Conservation (phyloP, 2,113 vertebrate species). For the Saccopteryx leptura region DNA sequence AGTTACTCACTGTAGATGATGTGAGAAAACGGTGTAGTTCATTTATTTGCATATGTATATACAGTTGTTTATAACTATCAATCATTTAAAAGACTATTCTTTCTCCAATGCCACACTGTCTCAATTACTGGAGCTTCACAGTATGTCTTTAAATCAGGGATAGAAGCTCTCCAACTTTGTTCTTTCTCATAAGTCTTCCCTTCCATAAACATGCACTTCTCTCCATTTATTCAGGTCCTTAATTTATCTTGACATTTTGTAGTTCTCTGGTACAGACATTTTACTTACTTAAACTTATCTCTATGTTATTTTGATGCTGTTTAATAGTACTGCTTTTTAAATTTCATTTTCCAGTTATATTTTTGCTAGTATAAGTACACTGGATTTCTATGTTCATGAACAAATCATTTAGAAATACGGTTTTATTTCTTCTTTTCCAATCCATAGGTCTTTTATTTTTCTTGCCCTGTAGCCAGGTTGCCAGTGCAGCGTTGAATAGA, state of each 20-base stretch:
- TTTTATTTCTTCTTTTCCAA: background rate
- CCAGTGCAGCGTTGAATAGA: background rate
- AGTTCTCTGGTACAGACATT: background rate
- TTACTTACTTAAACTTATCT: background rate
- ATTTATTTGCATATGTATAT: background rate
- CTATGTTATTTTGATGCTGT: background rate
- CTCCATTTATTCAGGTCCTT: background rate
- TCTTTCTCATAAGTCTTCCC: background rate
- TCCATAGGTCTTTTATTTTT: background rate
- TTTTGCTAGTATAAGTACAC: background rate
- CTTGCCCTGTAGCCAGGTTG: background rate
- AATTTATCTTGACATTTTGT: background rate
- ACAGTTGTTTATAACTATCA: background rate
- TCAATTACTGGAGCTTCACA: background rate
- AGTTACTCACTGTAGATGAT: background rate
- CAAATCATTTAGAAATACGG: background rate
- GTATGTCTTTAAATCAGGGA: conserved; percentile 4
- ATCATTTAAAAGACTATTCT: background rate
- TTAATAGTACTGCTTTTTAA: background rate
- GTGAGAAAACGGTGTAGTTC: background rate
- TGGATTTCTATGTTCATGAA: background rate
- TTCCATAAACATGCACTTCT: background rate
- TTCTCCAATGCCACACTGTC: background rate
- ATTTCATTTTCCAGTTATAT: background rate
- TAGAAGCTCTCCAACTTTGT: background rate